These are phyloP conservation scores for Cardiocondyla obscurior DNA, from an alignment of 1,140 invertebrate species.

Conservation along the genomic window DNA sequence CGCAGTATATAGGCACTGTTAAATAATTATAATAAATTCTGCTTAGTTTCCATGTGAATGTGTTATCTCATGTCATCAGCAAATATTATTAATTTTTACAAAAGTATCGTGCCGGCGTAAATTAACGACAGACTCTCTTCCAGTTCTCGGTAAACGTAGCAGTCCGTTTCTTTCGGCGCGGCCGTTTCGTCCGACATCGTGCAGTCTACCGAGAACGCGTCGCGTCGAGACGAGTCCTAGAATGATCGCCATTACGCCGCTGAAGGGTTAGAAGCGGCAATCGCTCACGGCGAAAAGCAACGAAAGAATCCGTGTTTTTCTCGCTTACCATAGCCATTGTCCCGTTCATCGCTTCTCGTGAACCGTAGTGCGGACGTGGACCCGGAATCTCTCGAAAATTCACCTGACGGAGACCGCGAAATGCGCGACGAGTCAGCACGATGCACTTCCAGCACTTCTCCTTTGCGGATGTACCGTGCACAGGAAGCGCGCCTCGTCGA, in stretches of 20 bases:
- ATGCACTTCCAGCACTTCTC: slow-evolving; percentile 24
- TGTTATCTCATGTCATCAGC: no score
- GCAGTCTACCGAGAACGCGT: not conserved
- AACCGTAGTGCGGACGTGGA: not conserved
- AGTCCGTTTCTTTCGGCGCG: not conserved
- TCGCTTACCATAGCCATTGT: slow-evolving; percentile 79
- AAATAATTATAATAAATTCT: no score
- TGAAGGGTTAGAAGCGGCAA: slow-evolving; percentile 16
- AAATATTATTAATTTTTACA: no score
- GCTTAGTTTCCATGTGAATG: no score
- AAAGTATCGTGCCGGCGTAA: not conserved
- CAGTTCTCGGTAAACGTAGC: not conserved
- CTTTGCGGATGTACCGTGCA: slow-evolving; percentile 63
- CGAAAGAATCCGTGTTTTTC: not conserved
- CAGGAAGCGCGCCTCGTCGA: not conserved
- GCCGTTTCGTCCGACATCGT: not conserved
- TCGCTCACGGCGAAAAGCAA: not conserved
- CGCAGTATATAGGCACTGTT: no score
- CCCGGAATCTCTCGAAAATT: not conserved
- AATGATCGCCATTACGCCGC: slow-evolving; percentile 69
- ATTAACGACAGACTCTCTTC: not conserved
- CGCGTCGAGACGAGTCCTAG: not conserved
- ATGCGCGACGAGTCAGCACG: slow-evolving; percentile 23
- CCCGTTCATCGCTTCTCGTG: slow-evolving; percentile 76
- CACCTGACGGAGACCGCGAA: not conserved